Conservation (phyloP, 2,888 invertebrate species). For the Harmothoe impar region DNA sequence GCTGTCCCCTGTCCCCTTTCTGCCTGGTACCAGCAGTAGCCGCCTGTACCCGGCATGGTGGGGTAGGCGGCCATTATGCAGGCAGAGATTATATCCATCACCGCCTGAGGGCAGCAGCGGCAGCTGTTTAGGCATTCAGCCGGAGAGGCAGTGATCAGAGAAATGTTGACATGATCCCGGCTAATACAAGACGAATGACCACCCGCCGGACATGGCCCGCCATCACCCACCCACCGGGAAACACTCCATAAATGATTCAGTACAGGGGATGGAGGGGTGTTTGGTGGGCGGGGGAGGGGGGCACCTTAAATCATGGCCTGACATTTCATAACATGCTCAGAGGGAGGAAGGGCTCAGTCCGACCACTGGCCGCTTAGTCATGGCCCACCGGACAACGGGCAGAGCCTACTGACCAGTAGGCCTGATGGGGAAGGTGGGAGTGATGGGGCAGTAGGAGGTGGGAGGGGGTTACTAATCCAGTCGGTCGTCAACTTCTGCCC, state of each 20-base stretch:
- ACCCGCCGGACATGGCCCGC: neutral
- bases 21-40: no score
- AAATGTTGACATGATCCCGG: conserved; percentile 56
- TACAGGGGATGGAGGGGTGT: neutral
- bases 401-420: neutral
- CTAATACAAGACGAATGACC: conserved; percentile 59
- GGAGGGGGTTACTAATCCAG: neutral
- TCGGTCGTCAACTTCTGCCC: neutral
- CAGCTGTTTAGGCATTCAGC: conserved; percentile 43
- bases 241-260: conserved; percentile 47
- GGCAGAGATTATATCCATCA: conserved; percentile 56
- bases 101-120: neutral
- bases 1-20: no score
- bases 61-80: neutral
- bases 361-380: conserved; percentile 29
- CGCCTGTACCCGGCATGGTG: no score
- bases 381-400: conserved; percentile 2
- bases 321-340: conserved; percentile 54
- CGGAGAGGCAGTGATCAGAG: conserved; percentile 60
- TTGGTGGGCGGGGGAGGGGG: neutral
- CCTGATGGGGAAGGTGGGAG: neutral
- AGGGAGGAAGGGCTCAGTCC: conserved; percentile 25
- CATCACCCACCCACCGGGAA: neutral
- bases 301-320: conserved; percentile 45
- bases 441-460: no score